These are phyloP conservation scores for Zelleria hepariella DNA, from an alignment of 2,888 invertebrate species.

Conservation along the genomic window DNA sequence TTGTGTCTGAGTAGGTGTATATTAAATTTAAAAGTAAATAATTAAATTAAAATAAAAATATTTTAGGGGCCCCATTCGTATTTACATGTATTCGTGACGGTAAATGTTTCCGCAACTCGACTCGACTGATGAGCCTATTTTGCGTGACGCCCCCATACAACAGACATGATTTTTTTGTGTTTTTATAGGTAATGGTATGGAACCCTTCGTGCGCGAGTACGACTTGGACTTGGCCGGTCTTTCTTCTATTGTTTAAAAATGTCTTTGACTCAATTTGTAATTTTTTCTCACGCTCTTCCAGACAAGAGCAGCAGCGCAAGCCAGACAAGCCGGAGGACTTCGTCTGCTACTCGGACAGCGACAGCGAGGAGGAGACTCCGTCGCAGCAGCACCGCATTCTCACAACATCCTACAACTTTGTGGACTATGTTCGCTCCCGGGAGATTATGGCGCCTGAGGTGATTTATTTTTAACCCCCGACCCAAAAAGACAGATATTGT, in stretches of 20 bases:
- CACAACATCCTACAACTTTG: constrained; percentile 87
- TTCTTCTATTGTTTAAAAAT: not conserved
- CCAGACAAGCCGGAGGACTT: constrained; percentile 93
- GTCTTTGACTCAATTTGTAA: not conserved
- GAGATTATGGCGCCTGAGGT: constrained; percentile 81
- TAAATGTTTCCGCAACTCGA: not conserved
- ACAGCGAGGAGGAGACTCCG: constrained; percentile 86
- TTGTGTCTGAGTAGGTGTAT: no score
- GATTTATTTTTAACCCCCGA: no score
- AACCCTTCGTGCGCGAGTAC: no score
- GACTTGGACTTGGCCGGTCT: no score
- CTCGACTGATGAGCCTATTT: not conserved
- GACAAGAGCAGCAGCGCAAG: constrained; percentile 81
- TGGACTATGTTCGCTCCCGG: constrained; percentile 85
- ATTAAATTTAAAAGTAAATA: not conserved
- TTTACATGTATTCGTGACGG: not conserved
- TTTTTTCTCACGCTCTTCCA: constrained; percentile 21
- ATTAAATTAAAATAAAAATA: not conserved
- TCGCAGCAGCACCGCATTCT: constrained; percentile 80
- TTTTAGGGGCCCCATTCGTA: not conserved
- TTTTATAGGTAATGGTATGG: no score
- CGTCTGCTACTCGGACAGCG: constrained; percentile 89
- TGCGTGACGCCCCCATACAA: not conserved
- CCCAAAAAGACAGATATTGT: no score
- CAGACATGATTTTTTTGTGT: no score